Percentiles rank a stretch among this genome's conserved stretches.
Evolutionary conservation across 2,113 vertebrate species (phyloP).

Genomic region (Microcebus griseorufus): DNA sequence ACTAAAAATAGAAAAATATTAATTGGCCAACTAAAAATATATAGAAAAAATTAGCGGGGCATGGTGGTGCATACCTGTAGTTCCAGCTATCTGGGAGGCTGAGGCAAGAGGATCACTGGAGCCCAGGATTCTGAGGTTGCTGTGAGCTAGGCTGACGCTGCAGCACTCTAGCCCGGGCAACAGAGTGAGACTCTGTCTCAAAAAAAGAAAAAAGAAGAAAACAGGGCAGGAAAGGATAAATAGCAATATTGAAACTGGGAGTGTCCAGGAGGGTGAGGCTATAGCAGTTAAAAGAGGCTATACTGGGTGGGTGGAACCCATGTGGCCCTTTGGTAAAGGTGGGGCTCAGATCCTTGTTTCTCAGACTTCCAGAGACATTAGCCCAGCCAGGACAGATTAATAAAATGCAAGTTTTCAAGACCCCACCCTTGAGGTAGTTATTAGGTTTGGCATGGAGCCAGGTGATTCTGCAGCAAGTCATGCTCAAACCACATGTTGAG

Average conservation of each 20-base stretch:
- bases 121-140: no score
- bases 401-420: not conserved
- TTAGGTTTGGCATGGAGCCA: not conserved
- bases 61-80: no score
- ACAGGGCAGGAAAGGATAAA: not conserved
- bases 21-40: no score
- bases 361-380: not conserved
- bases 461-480: not conserved
- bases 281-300: not conserved
- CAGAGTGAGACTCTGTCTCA: no score
- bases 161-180: no score
- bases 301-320: not conserved
- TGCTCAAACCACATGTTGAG: not conserved
- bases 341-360: not conserved
- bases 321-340: fast-evolving
- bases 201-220: not conserved
- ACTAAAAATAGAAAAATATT: no score
- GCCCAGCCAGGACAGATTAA: not conserved
- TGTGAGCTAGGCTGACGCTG: no score
- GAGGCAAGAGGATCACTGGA: no score
- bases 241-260: not conserved
- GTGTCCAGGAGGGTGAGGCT: not conserved
- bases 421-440: no score
- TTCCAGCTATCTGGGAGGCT: no score
- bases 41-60: no score